Conservation (phyloP, 1,140 invertebrate species). For the Papilio machaon region DNA sequence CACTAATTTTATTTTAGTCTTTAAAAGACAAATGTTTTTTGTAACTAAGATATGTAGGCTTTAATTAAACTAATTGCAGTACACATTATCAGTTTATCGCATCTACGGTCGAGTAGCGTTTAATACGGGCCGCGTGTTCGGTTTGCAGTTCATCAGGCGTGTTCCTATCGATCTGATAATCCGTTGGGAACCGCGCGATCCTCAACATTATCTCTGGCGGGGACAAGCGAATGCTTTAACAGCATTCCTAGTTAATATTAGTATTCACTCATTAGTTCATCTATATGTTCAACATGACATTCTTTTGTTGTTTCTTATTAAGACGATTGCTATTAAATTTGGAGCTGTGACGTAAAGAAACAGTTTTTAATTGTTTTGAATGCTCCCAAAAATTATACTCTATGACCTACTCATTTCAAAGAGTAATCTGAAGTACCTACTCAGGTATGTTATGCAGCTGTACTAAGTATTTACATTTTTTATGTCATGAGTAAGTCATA, state of each 20-base stretch:
- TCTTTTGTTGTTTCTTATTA: too few relatives aligned
- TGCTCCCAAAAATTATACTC: too few relatives aligned
- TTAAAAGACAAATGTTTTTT: not conserved
- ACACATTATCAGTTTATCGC: slow-evolving; percentile 21
- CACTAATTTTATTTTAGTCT: not conserved
- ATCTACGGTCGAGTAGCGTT: not conserved
- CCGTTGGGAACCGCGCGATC: not conserved
- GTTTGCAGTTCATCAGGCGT: slow-evolving; percentile 24
- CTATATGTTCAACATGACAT: not conserved
- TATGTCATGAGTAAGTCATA: not conserved
- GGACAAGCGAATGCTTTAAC: slow-evolving; percentile 17
- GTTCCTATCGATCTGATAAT: slow-evolving; percentile 33
- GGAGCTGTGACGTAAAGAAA: not conserved
- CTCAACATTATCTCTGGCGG: slow-evolving; percentile 4
- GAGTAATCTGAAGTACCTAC: too few relatives aligned
- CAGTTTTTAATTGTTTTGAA: too few relatives aligned
- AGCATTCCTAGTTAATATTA: not conserved
- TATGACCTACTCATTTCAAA: too few relatives aligned
- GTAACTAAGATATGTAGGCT: not conserved
- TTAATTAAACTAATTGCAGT: slow-evolving; percentile 18
- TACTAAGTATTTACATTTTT: not conserved
- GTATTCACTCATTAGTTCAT: not conserved
- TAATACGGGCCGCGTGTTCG: slow-evolving; percentile 15
- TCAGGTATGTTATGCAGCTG: too few relatives aligned
- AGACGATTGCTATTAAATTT: not conserved